Evolutionary conservation across 2,888 invertebrate species (phyloP), one percentile per base, ranked within the genome.

Genomic region (Celastrina argiolus): DNA sequence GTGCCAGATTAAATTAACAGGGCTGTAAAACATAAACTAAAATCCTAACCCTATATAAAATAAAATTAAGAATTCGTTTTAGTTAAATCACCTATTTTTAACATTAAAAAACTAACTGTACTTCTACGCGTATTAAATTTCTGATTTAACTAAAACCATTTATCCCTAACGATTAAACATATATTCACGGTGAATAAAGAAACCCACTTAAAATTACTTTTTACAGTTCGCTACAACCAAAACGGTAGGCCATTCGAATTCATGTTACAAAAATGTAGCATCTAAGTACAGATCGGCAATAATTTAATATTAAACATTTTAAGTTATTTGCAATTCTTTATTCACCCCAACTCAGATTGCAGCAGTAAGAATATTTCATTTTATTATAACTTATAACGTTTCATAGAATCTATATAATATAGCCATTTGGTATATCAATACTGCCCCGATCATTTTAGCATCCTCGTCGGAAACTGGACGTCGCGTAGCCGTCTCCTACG

Each of bases 391-490:
- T 75, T 78, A 78, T 75, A 78, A 79, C 78, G 77, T 76, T 74
- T 76, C 78, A 78, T 77, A 81, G 74, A 81, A 77, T 59, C 79
- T 81, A 77, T 83, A 83, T 36, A 36, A 36, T 83, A 76, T 83
- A 86, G 77, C 76, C 82, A 84, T 89, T 89, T 88, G 89, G 88
- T 87, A 85, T 83, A 74, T 81, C 76, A 88, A 88, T 88, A 89
- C 89, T 89, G 88, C 79, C 83, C 82, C 79, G 83, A 82, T 81
- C 74, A 76, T 77, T 74, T 77, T 65, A 64, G 51, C 45, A 67
- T 59, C 64, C 51, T 18, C 51, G 34, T n/a, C 51, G 22, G 22
- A 51, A 22, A 61, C 41, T 58, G 42, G 26, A 61, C 66, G 66
- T 41, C 64, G 67, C 68, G 56, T 45, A 45, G 10, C 45, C 59